Conservation (phyloP, 2,888 invertebrate species). For the Pasiphila rectangulata region DNA sequence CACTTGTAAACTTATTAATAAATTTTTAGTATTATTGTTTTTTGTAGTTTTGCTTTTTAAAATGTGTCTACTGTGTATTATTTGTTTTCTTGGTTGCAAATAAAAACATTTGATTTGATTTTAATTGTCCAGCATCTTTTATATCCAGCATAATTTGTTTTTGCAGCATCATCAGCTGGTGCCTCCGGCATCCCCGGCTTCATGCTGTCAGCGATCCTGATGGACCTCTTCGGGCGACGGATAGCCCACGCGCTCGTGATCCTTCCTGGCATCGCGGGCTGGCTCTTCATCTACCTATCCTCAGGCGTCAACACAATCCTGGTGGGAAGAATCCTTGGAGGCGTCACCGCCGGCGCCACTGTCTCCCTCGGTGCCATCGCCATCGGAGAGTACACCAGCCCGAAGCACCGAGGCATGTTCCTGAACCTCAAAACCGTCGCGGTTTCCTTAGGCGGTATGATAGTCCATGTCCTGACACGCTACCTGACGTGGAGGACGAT, state of each 20-base stretch:
- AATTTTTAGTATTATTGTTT: too few species aligned
- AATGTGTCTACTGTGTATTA: too few species aligned
- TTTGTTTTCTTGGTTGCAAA: too few species aligned
- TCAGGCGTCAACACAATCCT: conserved; percentile 48
- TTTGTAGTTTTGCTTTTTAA: too few species aligned
- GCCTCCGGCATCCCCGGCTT: conserved; percentile 43
- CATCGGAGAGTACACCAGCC: conserved; percentile 53
- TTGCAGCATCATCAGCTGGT: conserved; percentile 46
- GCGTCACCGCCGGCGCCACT: conserved; percentile 68
- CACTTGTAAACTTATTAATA: too few species aligned
- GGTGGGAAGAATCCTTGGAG: conserved; percentile 46
- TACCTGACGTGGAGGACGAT: conserved; percentile 44
- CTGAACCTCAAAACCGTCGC: conserved; percentile 46
- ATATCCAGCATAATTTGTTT: not conserved
- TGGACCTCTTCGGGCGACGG: conserved; percentile 42
- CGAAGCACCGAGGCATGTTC: conserved; percentile 49
- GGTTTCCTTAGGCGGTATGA: conserved; percentile 40
- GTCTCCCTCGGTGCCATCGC: conserved; percentile 52
- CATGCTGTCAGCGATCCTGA: conserved; percentile 43
- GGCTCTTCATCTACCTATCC: conserved; percentile 59
- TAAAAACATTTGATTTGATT: too few species aligned
- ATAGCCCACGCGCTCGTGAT: conserved; percentile 54
- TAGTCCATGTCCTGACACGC: conserved; percentile 41
- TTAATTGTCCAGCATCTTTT: not conserved
- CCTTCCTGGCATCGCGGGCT: conserved; percentile 65